A percentile compares a stretch with the other conserved stretches of the same genome.
Conservation (phyloP, 64 coral and sea anemone genomes). For the Dendrophyllia cribrosa region DNA sequence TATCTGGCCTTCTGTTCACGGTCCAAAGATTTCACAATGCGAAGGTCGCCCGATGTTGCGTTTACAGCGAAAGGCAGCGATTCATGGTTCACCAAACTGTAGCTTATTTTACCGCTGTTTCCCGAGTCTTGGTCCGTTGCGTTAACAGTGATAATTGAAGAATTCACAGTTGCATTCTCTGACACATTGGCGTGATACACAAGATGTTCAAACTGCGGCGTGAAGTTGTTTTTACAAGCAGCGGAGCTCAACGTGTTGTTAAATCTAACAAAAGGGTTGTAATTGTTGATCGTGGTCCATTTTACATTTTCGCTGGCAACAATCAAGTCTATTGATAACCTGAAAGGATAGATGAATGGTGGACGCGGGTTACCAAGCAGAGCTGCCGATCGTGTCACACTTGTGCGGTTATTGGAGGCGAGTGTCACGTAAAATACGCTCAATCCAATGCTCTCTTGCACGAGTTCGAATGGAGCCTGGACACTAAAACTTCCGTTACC, state of each 20-base stretch:
- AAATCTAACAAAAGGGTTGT: slow-evolving; percentile 56
- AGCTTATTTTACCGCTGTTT: slow-evolving; percentile 51
- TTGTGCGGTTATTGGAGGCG: slow-evolving; percentile 47
- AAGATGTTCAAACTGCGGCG: slow-evolving; percentile 41
- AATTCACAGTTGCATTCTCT: slow-evolving; percentile 60
- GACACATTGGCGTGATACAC: slow-evolving; percentile 45
- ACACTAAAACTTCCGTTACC: slow-evolving; percentile 51
- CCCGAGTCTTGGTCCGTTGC: slow-evolving; percentile 57
- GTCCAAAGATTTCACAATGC: slow-evolving; percentile 11
- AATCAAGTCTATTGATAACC: slow-evolving; percentile 19
- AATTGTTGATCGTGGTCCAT: slow-evolving; percentile 18
- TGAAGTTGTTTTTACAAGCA: slow-evolving; percentile 52
- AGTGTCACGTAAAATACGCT: slow-evolving; percentile 51
- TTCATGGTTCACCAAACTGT: slow-evolving; percentile 39
- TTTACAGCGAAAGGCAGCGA: slow-evolving; percentile 52
- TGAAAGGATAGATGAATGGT: slow-evolving; percentile 26
- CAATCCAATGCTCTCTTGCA: slow-evolving; percentile 47
- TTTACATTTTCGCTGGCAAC: neutral
- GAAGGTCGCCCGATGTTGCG: slow-evolving; percentile 39
- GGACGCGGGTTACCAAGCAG: slow-evolving; percentile 55
- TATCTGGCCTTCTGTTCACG: slow-evolving; percentile 40
- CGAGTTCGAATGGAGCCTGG: slow-evolving; percentile 32
- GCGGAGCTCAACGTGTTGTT: slow-evolving; percentile 57
- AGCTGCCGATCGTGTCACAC: slow-evolving; percentile 31
- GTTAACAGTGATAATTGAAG: slow-evolving; percentile 42